Conservation (phyloP, 2,888 invertebrate species). For the Galerucella nymphaeae region DNA sequence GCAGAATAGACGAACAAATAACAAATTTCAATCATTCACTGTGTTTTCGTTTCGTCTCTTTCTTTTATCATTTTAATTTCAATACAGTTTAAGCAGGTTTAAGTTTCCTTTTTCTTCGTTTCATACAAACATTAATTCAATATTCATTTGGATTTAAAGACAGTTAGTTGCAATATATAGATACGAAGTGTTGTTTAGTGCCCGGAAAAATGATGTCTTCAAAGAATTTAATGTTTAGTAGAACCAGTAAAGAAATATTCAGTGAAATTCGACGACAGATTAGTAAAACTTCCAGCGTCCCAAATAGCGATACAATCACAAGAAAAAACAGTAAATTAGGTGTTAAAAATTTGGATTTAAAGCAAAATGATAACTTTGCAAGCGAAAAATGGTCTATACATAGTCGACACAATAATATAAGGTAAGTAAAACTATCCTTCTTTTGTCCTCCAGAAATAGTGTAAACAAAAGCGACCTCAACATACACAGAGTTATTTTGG, state of each 20-base stretch:
- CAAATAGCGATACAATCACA: constrained; percentile 72
- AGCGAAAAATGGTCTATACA: constrained; percentile 58
- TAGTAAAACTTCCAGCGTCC: constrained; percentile 72
- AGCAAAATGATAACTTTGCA: constrained; percentile 34
- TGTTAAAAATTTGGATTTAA: constrained; percentile 41
- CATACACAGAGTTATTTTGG: constrained; percentile 3
- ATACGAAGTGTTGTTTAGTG: constrained; percentile 24
- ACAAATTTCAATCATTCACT: no score
- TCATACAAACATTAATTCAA: constrained; percentile 14
- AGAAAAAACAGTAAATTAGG: constrained; percentile 56
- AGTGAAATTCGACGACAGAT: constrained; percentile 62
- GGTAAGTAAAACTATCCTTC: constrained; percentile 54
- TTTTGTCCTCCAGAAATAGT: background rate
- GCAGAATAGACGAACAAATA: no score
- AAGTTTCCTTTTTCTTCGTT: constrained; percentile 39
- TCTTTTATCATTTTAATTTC: constrained; percentile 55
- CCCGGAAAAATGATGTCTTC: constrained; percentile 47
- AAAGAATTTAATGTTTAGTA: constrained; percentile 50
- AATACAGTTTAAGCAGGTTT: constrained; percentile 45
- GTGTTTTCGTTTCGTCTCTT: constrained; percentile 60
- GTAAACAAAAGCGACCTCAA: constrained; percentile 9
- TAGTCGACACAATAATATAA: constrained; percentile 61
- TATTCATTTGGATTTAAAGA: background rate
- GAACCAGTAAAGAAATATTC: constrained; percentile 56
- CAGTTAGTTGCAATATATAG: background rate